Evolutionary conservation across 2,797 vertebrate genomes (phyloP), one percentile per base, ranked within the genome.

Genomic region (Vipera ursinii): DNA sequence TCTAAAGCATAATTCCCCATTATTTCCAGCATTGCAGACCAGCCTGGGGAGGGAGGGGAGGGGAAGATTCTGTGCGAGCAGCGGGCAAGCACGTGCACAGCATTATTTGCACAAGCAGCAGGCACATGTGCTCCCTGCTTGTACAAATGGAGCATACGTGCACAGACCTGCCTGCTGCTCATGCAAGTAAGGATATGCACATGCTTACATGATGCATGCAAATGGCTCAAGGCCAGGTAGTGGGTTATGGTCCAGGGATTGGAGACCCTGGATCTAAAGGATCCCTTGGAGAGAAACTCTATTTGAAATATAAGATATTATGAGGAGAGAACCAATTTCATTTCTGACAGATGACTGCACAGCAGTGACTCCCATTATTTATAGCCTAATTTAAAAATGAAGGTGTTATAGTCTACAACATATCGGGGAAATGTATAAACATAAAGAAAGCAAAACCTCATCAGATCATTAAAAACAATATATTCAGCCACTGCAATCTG

Each of bases 181-280:
- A 14, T 69, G n/a, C n/a, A 32, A 32, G 6, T 69, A 6, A 1
- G 65, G n/a, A 69, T 14, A 0, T 32, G 65, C 5, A 2, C 14
- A 73, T 0, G 0, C 65, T 32, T 73, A 15, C 0, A 1, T 32
- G 63, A 14, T 5, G 12, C 14, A 15, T 69, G 13, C n/a, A 69
- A 69, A 69, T 15, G 65, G 65, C 13, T 69, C 65, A 73, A 38
- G n/a, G 65, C 6, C 14, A 0, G 2, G 15, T 73, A 73, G 14
- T 73, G 65, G 65, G 65, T 2, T 73, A 6, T 73, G 65, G n/a
- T 15, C n/a, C 65, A 69, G 65, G n/a, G 5, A 14, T 69, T 69
- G 28, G 13, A 2, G n/a, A 15, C 6, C n/a, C 2, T 73, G 32
- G 65, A 48, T 48, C 38, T 82, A 82, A 82, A 24, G 73, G 38